Base-by-base conservation (phyloP, 2,113 vertebrate species). In the Corynorhinus townsendii region DNA sequence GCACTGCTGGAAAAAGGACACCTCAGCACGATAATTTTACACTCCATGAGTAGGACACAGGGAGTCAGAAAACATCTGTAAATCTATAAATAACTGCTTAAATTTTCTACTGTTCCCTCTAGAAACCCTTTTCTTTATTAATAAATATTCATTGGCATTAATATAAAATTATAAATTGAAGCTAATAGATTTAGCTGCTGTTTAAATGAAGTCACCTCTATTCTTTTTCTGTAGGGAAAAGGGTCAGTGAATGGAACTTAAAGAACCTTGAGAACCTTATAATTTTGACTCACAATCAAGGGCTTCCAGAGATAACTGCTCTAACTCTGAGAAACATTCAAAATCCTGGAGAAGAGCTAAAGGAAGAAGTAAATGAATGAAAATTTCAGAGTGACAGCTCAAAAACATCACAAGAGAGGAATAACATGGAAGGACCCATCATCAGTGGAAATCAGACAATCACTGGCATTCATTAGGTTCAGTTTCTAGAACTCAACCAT, bases 71-170 rank as follows among this genome's bases (percentile, higher is more conserved):
- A 86, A 88, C 76, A 91, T 91, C 76, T 91, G 40, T 49, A 72
- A 66, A 96, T 85, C 66, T 40, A 71, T 89, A 93, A 95, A 91
- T 87, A 94, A 40, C 33, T 33, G 33, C 56, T 96, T 95, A 69
- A 5, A 38, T 38, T 52, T 83, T 72, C 54, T 79, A n/a, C 33
- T 80, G 11, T 49, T 62, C n/a, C 43, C 12, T 24, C 68, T 17
- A 62, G 89, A 92, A 87, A 87, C 33, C 79, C 26, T 38, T 33
- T 16, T 30, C 33, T 20, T 90, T 95, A 79, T 90, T 86, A 89
- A n/a, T 66, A 91, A 66, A 77, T 72, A 38, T 75, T 79, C 84
- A 28, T 91, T 91, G 33, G 68, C 20, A 69, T 94, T 92, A 80
- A 12, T 86, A 7, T 89, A 91, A 94, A 93, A 86, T 69, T 95